These are phyloP conservation scores for Hololepta plana DNA, from an alignment of 2,888 invertebrate species.

Conservation along the genomic window DNA sequence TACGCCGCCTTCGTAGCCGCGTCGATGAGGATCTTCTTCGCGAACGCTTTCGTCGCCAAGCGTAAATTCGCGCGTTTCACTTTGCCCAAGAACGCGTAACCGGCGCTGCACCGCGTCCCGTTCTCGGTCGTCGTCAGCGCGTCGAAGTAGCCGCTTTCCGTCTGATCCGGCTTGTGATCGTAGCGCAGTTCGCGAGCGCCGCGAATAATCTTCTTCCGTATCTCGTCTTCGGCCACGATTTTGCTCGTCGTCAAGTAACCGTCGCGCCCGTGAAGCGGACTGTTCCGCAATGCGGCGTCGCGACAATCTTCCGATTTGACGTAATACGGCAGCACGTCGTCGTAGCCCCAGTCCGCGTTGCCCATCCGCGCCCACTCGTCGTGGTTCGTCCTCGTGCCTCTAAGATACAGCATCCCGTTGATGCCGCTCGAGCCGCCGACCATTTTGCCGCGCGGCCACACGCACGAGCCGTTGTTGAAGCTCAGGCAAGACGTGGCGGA, in stretches of 20 bases:
- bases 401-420: constrained; percentile 3
- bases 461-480: constrained; percentile 1
- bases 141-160: constrained; percentile 21
- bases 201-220: too few species aligned
- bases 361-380: constrained; percentile 1
- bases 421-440: constrained; percentile 4
- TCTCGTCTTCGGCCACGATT: too few species aligned
- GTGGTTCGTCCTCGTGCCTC: not conserved
- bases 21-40: constrained; percentile 35
- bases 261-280: too few species aligned
- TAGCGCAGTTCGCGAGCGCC: constrained; percentile 6
- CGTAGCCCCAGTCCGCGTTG: constrained; percentile 48
- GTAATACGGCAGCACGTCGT: constrained; percentile 67
- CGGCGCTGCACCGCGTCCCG: constrained; percentile 33
- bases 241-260: too few species aligned
- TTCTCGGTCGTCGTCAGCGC: constrained; percentile 24
- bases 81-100: constrained; percentile 35
- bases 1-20: constrained; percentile 20
- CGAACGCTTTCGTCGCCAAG: constrained; percentile 32
- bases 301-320: constrained; percentile 58
- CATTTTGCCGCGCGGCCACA: constrained; percentile 3
- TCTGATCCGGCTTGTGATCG: too few species aligned
- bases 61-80: constrained; percentile 29
- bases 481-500: constrained; percentile 1
- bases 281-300: too few species aligned